These are phyloP conservation scores for Leuciscus idus DNA, from an alignment of 2,113 vertebrate species.

Conservation along the genomic window DNA sequence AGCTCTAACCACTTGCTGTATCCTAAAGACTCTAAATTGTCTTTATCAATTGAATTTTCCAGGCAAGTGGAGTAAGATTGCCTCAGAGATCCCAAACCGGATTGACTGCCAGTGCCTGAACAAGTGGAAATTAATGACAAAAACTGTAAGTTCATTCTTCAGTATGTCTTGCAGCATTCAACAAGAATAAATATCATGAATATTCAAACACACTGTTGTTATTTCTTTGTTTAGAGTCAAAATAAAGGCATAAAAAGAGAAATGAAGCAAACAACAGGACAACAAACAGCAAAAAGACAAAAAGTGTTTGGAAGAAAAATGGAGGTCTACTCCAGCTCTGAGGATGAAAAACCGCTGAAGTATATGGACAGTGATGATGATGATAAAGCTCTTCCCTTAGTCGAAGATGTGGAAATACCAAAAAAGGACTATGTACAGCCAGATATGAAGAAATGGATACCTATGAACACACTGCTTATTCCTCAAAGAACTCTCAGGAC, in stretches of 20 bases:
- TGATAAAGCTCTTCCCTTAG: slow-evolving; percentile 38
- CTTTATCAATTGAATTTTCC: neutral
- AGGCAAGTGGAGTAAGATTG: slow-evolving; percentile 92
- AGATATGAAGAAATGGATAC: slow-evolving; percentile 80
- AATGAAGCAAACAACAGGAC: neutral
- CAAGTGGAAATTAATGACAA: slow-evolving; percentile 80
- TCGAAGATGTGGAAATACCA: neutral
- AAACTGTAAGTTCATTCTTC: slow-evolving; percentile 29
- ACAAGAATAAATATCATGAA: neutral
- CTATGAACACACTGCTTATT: slow-evolving; percentile 44
- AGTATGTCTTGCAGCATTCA: neutral
- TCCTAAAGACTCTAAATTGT: neutral
- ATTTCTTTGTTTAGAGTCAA: neutral
- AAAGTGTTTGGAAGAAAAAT: slow-evolving; percentile 6
- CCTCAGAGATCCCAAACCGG: slow-evolving; percentile 84
- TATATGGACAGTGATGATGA: slow-evolving; percentile 65
- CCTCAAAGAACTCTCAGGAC: neutral
- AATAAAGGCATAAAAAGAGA: neutral
- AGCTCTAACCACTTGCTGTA: too few species aligned
- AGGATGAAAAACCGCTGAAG: slow-evolving; percentile 46
- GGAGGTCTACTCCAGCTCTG: neutral
- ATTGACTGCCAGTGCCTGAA: slow-evolving; percentile 83
- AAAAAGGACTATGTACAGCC: slow-evolving; percentile 57
- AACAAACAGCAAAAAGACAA: slow-evolving; percentile 26
- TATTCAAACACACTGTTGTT: neutral